Conservation (phyloP, 2,113 vertebrate species). For the Tachuris rubrigastra region DNA sequence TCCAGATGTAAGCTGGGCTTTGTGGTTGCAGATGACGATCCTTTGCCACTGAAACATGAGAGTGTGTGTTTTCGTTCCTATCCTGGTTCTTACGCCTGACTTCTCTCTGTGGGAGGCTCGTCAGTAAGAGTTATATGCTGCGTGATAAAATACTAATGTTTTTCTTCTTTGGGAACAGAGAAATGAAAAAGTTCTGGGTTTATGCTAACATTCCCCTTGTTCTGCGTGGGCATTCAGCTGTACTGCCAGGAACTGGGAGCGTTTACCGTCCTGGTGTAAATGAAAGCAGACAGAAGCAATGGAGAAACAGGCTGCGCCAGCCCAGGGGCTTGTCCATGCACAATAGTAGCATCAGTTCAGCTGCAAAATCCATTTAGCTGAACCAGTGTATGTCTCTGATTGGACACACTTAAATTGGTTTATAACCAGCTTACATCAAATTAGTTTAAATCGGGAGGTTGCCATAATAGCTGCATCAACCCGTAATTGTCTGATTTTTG, state of each 20-base stretch:
- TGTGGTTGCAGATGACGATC: neutral
- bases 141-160: neutral
- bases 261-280: neutral
- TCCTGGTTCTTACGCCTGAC: neutral
- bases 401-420: conserved; percentile 61
- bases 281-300: conserved; percentile 33
- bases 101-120: neutral
- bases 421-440: conserved; percentile 58
- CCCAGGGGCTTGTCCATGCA: conserved; percentile 6
- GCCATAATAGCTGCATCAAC: conserved; percentile 33
- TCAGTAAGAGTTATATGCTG: neutral
- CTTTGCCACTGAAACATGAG: neutral
- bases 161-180: neutral
- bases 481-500: conserved; percentile 21
- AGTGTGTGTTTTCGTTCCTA: neutral
- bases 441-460: conserved; percentile 55
- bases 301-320: neutral
- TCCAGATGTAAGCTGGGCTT: neutral
- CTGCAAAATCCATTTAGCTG: conserved; percentile 57
- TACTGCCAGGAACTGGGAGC: conserved; percentile 18
- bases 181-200: neutral
- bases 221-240: conserved; percentile 32
- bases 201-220: conserved; percentile 26
- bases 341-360: conserved; percentile 45
- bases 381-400: conserved; percentile 27